These are phyloP conservation scores for Siniperca obscura DNA, from an alignment of 2,797 vertebrate genomes.

Conservation along the genomic window DNA sequence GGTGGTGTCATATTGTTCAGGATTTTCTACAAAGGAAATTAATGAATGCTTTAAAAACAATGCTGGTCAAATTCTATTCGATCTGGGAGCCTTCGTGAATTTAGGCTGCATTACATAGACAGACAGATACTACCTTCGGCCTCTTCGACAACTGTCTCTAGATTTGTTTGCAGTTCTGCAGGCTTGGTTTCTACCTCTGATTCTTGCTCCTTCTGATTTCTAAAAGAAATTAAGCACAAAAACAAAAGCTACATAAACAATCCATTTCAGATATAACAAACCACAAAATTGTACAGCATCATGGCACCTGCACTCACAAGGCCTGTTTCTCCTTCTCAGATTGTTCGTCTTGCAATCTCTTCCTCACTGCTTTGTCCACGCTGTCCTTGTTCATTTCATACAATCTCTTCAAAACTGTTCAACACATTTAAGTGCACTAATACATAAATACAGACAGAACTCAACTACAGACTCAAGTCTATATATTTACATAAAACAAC, in stretches of 20 bases:
- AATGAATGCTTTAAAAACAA: neutral
- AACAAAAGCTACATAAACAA: conserved; percentile 1
- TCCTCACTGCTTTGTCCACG: conserved; percentile 81
- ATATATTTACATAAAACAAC: neutral
- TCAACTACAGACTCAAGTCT: neutral
- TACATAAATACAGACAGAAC: neutral
- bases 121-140: conserved; percentile 52
- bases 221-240: conserved; percentile 41
- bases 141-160: conserved; percentile 71
- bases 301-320: conserved; percentile 79
- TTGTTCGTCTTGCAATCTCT: conserved; percentile 77
- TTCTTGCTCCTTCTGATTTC: conserved; percentile 48
- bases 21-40: conserved; percentile 30
- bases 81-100: neutral
- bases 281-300: neutral
- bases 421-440: conserved; percentile 51
- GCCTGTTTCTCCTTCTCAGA: conserved; percentile 69
- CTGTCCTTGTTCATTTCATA: conserved; percentile 86
- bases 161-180: conserved; percentile 51
- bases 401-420: conserved; percentile 83
- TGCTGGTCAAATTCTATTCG: neutral
- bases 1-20: conserved; percentile 9
- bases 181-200: conserved; percentile 42
- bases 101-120: neutral
- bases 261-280: neutral